phyloP scores from a whole-genome alignment of 2,113 vertebrate genomes.

The Rana temporaria region DNA sequence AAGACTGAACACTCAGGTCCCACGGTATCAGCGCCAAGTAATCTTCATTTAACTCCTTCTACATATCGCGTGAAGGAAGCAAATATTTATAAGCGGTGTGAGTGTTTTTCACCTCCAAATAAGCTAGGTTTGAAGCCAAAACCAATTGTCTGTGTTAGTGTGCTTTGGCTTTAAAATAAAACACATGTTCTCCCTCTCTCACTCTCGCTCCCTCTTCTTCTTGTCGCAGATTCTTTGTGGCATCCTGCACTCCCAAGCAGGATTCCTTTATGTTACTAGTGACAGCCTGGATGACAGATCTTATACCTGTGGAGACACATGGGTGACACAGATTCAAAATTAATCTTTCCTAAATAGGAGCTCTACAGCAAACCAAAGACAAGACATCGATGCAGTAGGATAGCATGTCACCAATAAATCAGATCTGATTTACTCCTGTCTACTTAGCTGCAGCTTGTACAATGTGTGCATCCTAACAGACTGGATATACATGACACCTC shows the following conservation, averaged over 20 bases:
- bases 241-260: conserved; percentile 46
- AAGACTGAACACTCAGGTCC: conserved; percentile 57
- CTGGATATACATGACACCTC: conserved; percentile 57
- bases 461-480: conserved; percentile 56
- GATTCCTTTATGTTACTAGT: conserved; percentile 49
- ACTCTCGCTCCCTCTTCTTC: conserved; percentile 49
- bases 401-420: conserved; percentile 54
- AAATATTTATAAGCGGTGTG: conserved; percentile 43
- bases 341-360: conserved; percentile 36
- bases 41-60: conserved; percentile 47
- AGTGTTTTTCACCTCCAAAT: conserved; percentile 48
- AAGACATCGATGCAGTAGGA: conserved; percentile 29
- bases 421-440: conserved; percentile 57
- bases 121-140: conserved; percentile 44
- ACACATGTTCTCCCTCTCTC: conserved; percentile 60
- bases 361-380: conserved; percentile 51
- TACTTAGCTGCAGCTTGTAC: conserved; percentile 49
- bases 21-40: conserved; percentile 46
- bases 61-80: conserved; percentile 4
- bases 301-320: conserved; percentile 27
- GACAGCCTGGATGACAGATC: background rate
- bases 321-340: background rate
- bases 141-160: conserved; percentile 55
- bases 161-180: conserved; percentile 54
- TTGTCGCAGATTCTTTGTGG: conserved; percentile 60